Base-by-base conservation (phyloP, 2,797 vertebrate species). In the Pyrocephalus nanus region DNA sequence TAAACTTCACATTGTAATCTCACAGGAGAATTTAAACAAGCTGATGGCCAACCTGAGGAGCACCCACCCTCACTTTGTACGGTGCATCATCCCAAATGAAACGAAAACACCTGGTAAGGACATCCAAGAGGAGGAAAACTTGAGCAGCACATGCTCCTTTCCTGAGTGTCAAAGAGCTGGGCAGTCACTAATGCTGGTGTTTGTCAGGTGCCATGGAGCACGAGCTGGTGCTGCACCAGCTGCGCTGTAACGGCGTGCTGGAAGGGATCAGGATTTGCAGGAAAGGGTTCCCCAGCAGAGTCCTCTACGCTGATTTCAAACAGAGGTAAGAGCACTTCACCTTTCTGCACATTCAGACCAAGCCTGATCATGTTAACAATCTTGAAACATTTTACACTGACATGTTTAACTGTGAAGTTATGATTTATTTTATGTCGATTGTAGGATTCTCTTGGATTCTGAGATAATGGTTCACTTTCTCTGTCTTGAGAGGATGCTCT, bases 191-290 rank as follows among this genome's bases (percentile, higher is more conserved):
- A 40, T 40, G 38, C 38, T 40, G 38, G 38, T 40, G 38, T 40
- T 40, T 40, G 38, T 58, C 29, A 98, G 98, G 98, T 17, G 97
- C 97, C 74, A 98, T 99, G 98, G 98, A 98, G 27, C 98, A 98
- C 0, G 97, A 98, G 42, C 97, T 99, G 78, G 98, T 99, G 55
- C 97, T 99, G 84, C 98, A 99, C 93, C 99, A 99, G 97, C 98
- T 99, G 90, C 96, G 98, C 66, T 99, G 98, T 93, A 99, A 99
- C 0, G 98, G 99, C 6, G 98, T 99, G 83, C 94, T 99, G 78
- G 98, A 99, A 94, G 98, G 98, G 34, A 99, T 99, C 97, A 98
- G 98, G 61, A 99, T 99, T 95, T 99, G 98, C 91, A 98, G 98
- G 92, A 99, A 98, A 70, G 98, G 98, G 2, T 99, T 99, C 82